Conservation (phyloP, 2,797 vertebrate genomes). For the Delichon dasypus region DNA sequence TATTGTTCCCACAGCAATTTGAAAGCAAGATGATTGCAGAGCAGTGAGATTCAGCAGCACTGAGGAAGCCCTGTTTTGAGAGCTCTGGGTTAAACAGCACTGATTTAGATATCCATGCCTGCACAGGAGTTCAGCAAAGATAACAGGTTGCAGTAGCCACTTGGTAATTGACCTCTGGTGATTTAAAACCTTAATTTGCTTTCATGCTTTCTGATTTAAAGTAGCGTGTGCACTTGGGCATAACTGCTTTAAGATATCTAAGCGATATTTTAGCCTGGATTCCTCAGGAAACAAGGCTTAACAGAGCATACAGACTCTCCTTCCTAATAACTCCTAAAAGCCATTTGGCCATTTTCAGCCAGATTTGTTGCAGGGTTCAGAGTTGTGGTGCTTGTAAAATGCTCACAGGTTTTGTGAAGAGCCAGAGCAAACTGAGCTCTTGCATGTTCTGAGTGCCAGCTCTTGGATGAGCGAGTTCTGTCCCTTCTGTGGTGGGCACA, state of each 20-base stretch:
- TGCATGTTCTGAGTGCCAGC: neutral
- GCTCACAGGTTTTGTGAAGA: neutral
- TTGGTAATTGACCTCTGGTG: conserved; percentile 51
- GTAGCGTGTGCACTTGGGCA: conserved; percentile 18
- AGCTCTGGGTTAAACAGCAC: conserved; percentile 26
- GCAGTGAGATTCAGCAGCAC: neutral
- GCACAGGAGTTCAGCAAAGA: conserved; percentile 38
- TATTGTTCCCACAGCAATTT: neutral
- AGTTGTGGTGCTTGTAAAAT: neutral
- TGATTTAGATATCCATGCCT: conserved; percentile 48
- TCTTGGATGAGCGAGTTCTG: neutral
- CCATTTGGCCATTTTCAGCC: neutral
- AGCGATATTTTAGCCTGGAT: conserved; percentile 41
- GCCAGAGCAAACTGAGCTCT: neutral
- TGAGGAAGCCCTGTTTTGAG: neutral
- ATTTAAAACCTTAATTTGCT: conserved; percentile 62
- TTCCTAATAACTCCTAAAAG: neutral
- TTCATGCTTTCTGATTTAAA: conserved; percentile 49
- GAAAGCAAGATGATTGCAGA: conserved; percentile 23
- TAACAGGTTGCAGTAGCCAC: conserved; percentile 56
- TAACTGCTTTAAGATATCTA: conserved; percentile 26
- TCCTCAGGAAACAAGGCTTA: conserved; percentile 21
- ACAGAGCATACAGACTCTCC: neutral
- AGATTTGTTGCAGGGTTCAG: neutral
- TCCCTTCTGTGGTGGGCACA: neutral